Evolutionary conservation across 64 coral and sea anemone genomes (phyloP), one percentile per base, ranked within the genome.

Genomic region (Trachythela sp.): DNA sequence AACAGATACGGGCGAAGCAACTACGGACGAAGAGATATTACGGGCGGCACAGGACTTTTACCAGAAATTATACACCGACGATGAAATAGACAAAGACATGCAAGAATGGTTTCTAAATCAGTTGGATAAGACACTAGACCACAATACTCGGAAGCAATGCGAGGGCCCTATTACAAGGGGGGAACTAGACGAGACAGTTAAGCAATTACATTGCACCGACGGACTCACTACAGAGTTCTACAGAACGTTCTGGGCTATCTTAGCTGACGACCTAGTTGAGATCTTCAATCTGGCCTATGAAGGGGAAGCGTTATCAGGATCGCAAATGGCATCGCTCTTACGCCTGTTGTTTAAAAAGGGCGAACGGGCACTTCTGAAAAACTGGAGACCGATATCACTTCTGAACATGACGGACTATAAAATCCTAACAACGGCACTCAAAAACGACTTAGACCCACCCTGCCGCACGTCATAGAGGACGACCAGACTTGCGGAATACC

Each of bases 341-440:
- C 59, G 59, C 5, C 59, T 68, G 5, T 68, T 68, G 18, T 68
- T 6, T 22, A 68, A 68, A 14, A 68, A 68, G 15, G 59, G 30
- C 6, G 18, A 68, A 3, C 3, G 58, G 51, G 22, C 33, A 42
- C 0, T 1, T 11, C 90, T 91, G 30, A 77, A 70, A 10, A 88
- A 88, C 60, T 93, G 92, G 92, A 13, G 87, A 77, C 87, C 83
- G 7, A 89, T 93, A 14, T 72, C 92, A 1, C 84, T 93, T 0
- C 48, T 93, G 9, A 93, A 48, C 11, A 80, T n/a, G n/a, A n/a
- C 83, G 3, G 92, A 89, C 31, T 93, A 93, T 58, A 93, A 93
- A 49, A 85, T 89, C 2, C 45, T 93, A 33, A 84, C 92, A 2
- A 93, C 84, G 32, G 60, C 85, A 27, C 67, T 92, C 14, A 59